Evolutionary conservation across 2,797 vertebrate genomes (phyloP), one percentile per base, ranked within the genome.

Genomic region (Paguma larvata): DNA sequence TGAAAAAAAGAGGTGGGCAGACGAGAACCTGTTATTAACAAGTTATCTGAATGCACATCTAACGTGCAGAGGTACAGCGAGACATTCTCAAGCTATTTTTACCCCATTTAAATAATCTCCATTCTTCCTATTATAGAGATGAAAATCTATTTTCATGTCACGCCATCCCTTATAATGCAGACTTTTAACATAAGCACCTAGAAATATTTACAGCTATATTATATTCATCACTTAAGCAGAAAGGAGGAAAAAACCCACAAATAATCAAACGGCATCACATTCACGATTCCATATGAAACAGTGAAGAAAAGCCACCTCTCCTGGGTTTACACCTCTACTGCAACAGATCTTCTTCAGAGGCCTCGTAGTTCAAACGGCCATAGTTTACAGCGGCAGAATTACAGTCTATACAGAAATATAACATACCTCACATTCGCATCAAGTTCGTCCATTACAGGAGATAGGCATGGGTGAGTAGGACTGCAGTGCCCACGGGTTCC

Each of bases 401-500:
- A 85, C 13, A 82, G 27, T 7, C 21, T 13, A 65, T 21, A 27
- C 4, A 89, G 63, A 18, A 93, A 63, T 38, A 80, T n/a, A 84
- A 92, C 98, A 94, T 99, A 99, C 99, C 99, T 99, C 98, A 99
- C 99, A 99, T 99, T 98, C 97, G 98, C 98, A 97, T 99, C 99
- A 98, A 98, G 98, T 98, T 98, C 98, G 97, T 99, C 99, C 99
- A 99, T 99, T 98, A 99, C 99, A 99, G 98, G 98, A 98, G 98
- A 48, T 94, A 98, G 96, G 98, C 98, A 99, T 98, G 97, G 93
- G 97, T 62, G 98, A 96, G 97, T 89, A 97, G 97, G 95, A 97
- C 80, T 95, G 98, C 98, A 98, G 65, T 63, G 92, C 97, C 98
- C 99, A 98, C 80, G 96, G 98, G 97, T 96, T 98, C 98, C 99